Evolutionary conservation across 2,797 vertebrate species (phyloP).

Genomic region (Sebastes diaconus): DNA sequence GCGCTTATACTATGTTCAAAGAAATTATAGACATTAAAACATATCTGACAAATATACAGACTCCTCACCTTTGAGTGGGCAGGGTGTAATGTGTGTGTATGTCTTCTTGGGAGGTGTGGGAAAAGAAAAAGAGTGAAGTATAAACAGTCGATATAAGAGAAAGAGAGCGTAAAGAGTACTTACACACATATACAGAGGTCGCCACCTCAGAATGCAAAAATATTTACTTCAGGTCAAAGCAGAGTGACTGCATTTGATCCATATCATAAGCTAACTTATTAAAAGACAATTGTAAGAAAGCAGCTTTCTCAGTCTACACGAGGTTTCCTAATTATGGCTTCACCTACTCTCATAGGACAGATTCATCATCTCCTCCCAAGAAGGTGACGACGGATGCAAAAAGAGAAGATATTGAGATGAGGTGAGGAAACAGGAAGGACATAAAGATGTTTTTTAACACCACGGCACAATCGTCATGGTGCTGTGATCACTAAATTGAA

Average conservation of each 20-base stretch:
- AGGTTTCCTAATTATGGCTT: conserved; percentile 32
- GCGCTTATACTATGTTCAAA: conserved; percentile 56
- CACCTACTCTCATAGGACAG: conserved; percentile 20
- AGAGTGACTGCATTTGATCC: conserved; percentile 29
- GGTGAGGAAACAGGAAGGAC: conserved; percentile 11
- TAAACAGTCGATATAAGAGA: not conserved
- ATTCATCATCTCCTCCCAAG: conserved; percentile 17
- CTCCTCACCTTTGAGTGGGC: conserved; percentile 34
- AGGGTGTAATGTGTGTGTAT: conserved; percentile 31
- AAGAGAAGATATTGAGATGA: conserved; percentile 12
- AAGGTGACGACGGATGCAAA: conserved; percentile 18
- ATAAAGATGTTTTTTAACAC: conserved; percentile 8
- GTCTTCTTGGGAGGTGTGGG: conserved; percentile 10
- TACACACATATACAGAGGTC: conserved; percentile 58
- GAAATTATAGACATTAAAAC: conserved; percentile 77
- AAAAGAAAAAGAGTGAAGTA: conserved; percentile 3
- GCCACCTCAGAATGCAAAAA: conserved; percentile 25
- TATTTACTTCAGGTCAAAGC: conserved; percentile 47
- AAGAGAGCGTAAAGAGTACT: conserved; percentile 22
- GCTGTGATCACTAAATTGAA: not conserved
- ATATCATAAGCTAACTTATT: not conserved
- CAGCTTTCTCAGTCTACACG: conserved; percentile 23
- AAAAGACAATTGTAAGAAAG: conserved; percentile 29
- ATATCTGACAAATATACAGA: conserved; percentile 79
- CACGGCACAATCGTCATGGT: not conserved